Evolutionary conservation across 2,888 invertebrate genomes (phyloP), one percentile per base, ranked within the genome.

Genomic region (Tinea pellionella): DNA sequence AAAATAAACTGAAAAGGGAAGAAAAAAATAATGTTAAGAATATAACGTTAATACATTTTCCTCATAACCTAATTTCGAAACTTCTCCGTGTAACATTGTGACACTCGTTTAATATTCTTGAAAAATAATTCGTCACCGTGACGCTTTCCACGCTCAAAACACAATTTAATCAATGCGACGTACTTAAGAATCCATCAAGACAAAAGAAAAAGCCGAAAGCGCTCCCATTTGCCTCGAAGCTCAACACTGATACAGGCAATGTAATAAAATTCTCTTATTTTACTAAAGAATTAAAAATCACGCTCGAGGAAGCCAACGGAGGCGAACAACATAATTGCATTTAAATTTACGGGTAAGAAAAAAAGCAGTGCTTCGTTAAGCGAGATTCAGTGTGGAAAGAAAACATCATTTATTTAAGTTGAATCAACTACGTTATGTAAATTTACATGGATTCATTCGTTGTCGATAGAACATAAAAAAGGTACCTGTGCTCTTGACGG

Each of bases 401-500:
- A 82, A 82, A 82, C 82, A 81, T 78, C 77, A 83, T 83, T 82
- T 77, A 68, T 78, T 78, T 71, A 74, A 78, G 71, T 75, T 73
- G 74, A 80, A 83, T 81, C 78, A 76, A 72, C 71, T 63, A 63
- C 63, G 69, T 71, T 73, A 74, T 73, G 75, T 75, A 77, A 78
- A 81, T 80, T 78, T 77, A 66, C 71, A 72, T 69, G 60, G 60
- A 58, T 61, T 61, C 41, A 30, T 59, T 53, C 61, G 55, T 15
- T 37, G 15, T 16, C 7, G 37, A 32, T 32, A 15, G 37, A 32
- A 41, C n/a, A 58, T 58, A 32, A 58, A 32, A 56, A 41, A 19
- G 19, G 68, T 85, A 90, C 91, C 87, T 90, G 90, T 51, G 90
- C 82, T 78, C 90, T 81, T 59, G 90, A 89, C 0, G 88, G 88